Evolutionary conservation across 1,140 invertebrate genomes (phyloP).

Genomic region (Achatina immaculata): DNA sequence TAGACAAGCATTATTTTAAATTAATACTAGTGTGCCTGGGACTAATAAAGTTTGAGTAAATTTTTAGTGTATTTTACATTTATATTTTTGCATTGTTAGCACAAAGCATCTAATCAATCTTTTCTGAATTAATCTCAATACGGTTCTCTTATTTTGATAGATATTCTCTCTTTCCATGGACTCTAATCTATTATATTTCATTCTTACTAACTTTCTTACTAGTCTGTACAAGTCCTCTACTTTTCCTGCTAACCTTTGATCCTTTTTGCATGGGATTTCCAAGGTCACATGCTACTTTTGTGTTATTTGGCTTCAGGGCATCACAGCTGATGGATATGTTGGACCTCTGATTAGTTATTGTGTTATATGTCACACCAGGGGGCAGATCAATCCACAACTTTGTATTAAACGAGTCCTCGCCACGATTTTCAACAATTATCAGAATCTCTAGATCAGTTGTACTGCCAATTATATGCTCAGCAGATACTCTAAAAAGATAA

Average conservation of each 20-base stretch:
- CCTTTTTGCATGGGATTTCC: slow-evolving; percentile 61
- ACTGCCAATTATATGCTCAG: slow-evolving; percentile 85
- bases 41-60: too few species aligned
- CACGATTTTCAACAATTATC: slow-evolving; percentile 83
- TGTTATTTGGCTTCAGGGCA: slow-evolving; percentile 32
- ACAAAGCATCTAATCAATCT: too few species aligned
- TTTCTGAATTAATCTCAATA: too few species aligned
- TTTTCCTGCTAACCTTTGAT: slow-evolving; percentile 43
- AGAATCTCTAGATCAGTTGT: slow-evolving; percentile 82
- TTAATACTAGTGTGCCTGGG: too few species aligned
- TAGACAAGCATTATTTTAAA: too few species aligned
- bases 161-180: too few species aligned
- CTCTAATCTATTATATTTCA: too few species aligned
- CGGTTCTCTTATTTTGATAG: too few species aligned
- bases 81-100: too few species aligned
- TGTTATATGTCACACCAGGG: slow-evolving; percentile 76
- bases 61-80: too few species aligned
- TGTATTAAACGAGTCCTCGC: slow-evolving; percentile 91
- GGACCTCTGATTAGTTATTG: slow-evolving; percentile 59
- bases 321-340: slow-evolving; percentile 52
- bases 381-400: slow-evolving; percentile 85
- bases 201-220: too few species aligned
- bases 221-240: too few species aligned
- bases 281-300: slow-evolving; percentile 59
- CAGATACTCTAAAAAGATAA: slow-evolving; percentile 75